Percentiles rank a stretch among this genome's conserved stretches.
phyloP scores from a whole-genome alignment of 2,888 invertebrate species.

The Scaptomyza cyrtandrae region DNA sequence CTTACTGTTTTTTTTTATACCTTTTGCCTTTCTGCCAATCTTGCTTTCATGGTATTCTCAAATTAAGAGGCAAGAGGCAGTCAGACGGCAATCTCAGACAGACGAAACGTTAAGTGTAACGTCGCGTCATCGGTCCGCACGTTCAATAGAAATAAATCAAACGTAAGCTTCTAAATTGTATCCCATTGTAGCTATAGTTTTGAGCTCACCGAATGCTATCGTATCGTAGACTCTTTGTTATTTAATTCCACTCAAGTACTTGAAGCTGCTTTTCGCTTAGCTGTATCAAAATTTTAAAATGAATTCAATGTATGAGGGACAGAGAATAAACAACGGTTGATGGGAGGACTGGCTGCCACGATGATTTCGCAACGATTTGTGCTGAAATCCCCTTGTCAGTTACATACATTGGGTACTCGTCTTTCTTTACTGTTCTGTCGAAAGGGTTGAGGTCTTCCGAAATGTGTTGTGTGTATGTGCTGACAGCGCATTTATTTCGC shows the following conservation, averaged over 20 bases:
- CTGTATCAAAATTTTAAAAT: constrained; percentile 32
- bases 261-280: constrained; percentile 11
- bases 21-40: background rate
- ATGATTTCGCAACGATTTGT: constrained; percentile 61
- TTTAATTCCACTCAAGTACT: constrained; percentile 27
- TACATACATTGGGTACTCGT: constrained; percentile 9
- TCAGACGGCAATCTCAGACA: constrained; percentile 10
- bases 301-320: constrained; percentile 1
- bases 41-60: constrained; percentile 34
- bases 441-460: constrained; percentile 22
- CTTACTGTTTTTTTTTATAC: background rate
- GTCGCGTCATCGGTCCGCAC: constrained; percentile 30
- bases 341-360: constrained; percentile 55
- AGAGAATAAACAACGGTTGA: background rate
- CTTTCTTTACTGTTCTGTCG: background rate
- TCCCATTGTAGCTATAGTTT: constrained; percentile 59
- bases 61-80: constrained; percentile 27
- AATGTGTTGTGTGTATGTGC: constrained; percentile 25
- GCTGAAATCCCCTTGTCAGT: constrained; percentile 45
- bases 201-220: constrained; percentile 45
- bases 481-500: constrained; percentile 51
- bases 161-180: constrained; percentile 68
- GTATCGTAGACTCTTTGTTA: constrained; percentile 32
- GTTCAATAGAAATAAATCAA: constrained; percentile 73
- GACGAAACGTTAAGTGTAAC: constrained; percentile 1